Evolutionary conservation across 2,888 invertebrate species (phyloP), one percentile per base, ranked within the genome.

Genomic region (Leptopterna dolabrata): DNA sequence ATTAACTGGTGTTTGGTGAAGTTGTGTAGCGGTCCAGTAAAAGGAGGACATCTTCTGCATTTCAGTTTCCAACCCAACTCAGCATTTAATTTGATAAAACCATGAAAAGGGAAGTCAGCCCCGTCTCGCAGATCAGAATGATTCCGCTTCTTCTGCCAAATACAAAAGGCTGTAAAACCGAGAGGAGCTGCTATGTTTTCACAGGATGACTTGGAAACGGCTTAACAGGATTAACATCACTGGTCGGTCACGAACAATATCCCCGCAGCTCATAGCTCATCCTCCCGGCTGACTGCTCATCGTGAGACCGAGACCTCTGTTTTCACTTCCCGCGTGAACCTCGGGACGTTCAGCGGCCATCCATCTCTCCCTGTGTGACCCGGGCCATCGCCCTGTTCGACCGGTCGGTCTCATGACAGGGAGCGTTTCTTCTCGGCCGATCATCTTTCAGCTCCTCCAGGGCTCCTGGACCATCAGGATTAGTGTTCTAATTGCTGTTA

Each of bases 291-390:
- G 73, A 73, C 76, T 76, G 43, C 41, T 76, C 76, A 76, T 43
- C 76, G 76, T 76, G 76, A 36, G 76, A 76, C 76, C 76, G 76
- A 76, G 63, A 24, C 63, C 76, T n/a, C 36, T 76, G 76, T 36
- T 76, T 76, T 76, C 76, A 76, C 76, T 76, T 76, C 76, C 43
- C 19, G 41, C 76, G 63, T 19, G 63, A 63, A 63, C 24, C 36
- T 24, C 63, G 63, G 63, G 63, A 63, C 63, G 63, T 63, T 63
- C 63, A 24, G 3, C 63, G 63, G 63, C 63, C 63, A 63, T 63
- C 63, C 63, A 63, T 63, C 63, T 63, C 63, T 24, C 24, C n/a
- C n/a, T n/a, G n/a, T n/a, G n/a, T n/a, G n/a, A n/a, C n/a, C n/a
- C n/a, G n/a, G n/a, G n/a, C n/a, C n/a, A n/a, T 24, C 24, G 24